These are phyloP conservation scores for Astyanax mexicanus DNA, from an alignment of 2,797 vertebrate genomes.

Conservation along the genomic window DNA sequence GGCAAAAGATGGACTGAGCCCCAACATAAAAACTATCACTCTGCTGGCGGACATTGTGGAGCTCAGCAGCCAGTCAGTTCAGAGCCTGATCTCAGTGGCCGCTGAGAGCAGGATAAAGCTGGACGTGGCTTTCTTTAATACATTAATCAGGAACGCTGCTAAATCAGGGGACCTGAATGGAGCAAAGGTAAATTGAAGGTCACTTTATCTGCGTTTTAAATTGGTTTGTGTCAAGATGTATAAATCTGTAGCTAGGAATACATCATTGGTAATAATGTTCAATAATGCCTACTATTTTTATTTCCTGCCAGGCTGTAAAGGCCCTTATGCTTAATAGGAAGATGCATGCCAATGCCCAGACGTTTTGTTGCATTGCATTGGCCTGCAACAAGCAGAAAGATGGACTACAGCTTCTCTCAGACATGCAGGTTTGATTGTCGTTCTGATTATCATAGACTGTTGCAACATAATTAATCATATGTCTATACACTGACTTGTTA, in stretches of 20 bases:
- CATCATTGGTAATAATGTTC: not conserved
- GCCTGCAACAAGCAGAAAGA: constrained; percentile 81
- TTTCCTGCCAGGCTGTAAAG: constrained; percentile 79
- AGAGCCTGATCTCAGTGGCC: constrained; percentile 77
- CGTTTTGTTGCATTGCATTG: constrained; percentile 88
- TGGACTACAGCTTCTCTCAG: constrained; percentile 85
- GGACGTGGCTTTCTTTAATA: constrained; percentile 89
- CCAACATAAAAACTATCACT: constrained; percentile 87
- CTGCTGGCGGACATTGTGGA: constrained; percentile 86
- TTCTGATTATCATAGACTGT: too few relatives aligned
- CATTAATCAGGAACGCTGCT: constrained; percentile 83
- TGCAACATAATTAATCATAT: too few relatives aligned
- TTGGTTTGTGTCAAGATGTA: not conserved
- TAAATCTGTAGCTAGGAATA: not conserved
- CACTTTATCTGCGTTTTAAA: not conserved
- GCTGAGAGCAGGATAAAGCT: constrained; percentile 79
- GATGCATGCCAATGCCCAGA: constrained; percentile 81
- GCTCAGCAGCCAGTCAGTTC: constrained; percentile 72
- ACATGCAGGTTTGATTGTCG: constrained; percentile 90
- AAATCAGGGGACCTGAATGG: constrained; percentile 82
- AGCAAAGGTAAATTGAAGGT: constrained; percentile 82
- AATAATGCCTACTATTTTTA: too few relatives aligned
- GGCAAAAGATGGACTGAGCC: constrained; percentile 74
- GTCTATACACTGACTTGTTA: too few relatives aligned
- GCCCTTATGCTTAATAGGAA: constrained; percentile 80